These are phyloP conservation scores for Centropus unirufus DNA, from an alignment of 2,113 vertebrate genomes.

Conservation along the genomic window DNA sequence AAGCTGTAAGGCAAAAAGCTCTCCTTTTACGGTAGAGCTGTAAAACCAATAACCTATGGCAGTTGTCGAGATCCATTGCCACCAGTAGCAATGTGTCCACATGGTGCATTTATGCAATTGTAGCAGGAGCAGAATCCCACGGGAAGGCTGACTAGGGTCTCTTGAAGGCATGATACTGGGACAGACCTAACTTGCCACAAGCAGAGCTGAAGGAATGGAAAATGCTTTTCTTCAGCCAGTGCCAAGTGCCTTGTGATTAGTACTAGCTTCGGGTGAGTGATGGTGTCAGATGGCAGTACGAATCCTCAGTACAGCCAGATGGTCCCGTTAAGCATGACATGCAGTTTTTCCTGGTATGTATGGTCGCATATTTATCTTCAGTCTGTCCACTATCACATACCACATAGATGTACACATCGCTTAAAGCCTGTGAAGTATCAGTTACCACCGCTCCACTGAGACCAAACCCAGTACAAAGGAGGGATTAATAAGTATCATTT, in stretches of 20 bases:
- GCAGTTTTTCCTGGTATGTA: not conserved
- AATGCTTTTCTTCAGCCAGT: not conserved
- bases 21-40: not conserved
- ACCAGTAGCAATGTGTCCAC: not conserved
- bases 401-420: not conserved
- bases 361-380: not conserved
- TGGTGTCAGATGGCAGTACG: not conserved
- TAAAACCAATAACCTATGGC: fast-evolving
- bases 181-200: fast-evolving
- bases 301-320: not conserved
- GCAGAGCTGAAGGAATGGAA: not conserved
- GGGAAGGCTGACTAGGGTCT: not conserved
- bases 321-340: not conserved
- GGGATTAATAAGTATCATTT: not conserved
- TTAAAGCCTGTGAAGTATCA: not conserved
- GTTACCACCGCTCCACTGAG: not conserved
- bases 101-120: not conserved
- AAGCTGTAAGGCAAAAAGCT: not conserved
- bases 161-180: fast-evolving
- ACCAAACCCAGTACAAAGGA: not conserved
- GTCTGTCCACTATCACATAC: not conserved
- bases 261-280: not conserved
- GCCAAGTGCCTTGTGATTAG: not conserved
- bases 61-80: fast-evolving
- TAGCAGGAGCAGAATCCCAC: not conserved